Base-by-base conservation (phyloP, 2,797 vertebrate species). In the Darevskia nairensis region DNA sequence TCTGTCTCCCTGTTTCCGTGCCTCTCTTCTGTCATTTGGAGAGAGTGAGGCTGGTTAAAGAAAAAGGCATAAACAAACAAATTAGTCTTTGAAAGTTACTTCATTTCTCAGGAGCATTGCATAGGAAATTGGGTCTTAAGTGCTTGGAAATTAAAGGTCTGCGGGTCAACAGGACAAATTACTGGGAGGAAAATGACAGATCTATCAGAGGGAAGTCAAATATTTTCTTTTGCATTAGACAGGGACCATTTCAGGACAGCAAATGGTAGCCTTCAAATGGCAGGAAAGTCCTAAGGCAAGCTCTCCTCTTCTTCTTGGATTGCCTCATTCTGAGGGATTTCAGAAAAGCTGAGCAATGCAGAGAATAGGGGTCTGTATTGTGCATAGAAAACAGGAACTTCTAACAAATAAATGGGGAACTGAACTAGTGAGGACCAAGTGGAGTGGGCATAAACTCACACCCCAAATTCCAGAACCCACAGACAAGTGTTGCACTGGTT, bases 81-180 rank as follows among this genome's bases (percentile, higher is more conserved):
- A 94, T 96, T 96, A 96, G 94, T 95, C 95, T 93, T 50, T 92
- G 95, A 87, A 96, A 96, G 95, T 94, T 93, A 94, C 94, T 90
- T 90, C 93, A 93, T 96, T 94, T 96, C 96, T 96, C 94, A 84
- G 93, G 94, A 95, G 95, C 94, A 94, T 72, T 86, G 74, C 93
- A 91, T 93, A 93, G 93, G 95, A 96, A 96, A 97, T 97, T 92
- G 95, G 92, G 92, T 95, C 96, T 97, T 96, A 97, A 97, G 96
- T 94, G 95, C 93, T 96, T 94, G 95, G 94, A 94, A 96, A 96
- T 96, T 94, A 96, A 96, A 95, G 96, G 96, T 95, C 94, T 90
- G 61, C 6, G 4, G 3, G 59, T 96, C 96, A 96, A 94, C 89
- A 92, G 95, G 91, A 95, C 93, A 90, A 93, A 94, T 91, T 93